Evolutionary conservation across 37 sponge, comb jelly and placozoan genomes (phyloP), one percentile per base, ranked within the genome.

Genomic region (Tethya wilhelma): DNA sequence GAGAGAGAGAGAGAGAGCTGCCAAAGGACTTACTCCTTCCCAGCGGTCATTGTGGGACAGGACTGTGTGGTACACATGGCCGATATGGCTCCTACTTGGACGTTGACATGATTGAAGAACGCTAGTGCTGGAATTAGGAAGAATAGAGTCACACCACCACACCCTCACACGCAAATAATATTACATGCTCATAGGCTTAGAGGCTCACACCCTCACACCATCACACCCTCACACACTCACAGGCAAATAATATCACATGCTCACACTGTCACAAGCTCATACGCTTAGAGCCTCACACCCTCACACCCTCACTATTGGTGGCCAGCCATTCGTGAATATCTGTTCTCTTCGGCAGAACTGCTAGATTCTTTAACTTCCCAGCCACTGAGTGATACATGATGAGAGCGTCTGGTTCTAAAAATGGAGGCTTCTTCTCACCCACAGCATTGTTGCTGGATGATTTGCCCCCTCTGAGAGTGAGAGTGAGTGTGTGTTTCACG

Each of bases 251-350:
- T 22, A 30, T 33, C 44, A 19, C 28, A 53, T 7, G 39, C 57
- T 45, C 39, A 42, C 42, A 58, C 49, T 32, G 44, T n/a, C 65
- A 77, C 38, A 64, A 26, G 31, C 42, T 38, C 64, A 37, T 26
- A 64, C 78, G 4, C 45, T n/a, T 5, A 22, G 33, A 34, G 44
- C 40, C 42, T 33, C 65, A 22, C 65, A 62, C 64, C 57, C 65
- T 40, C 57, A 29, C 36, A 49, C 68, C 63, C 89, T 82, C 45
- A 93, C 93, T 77, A 53, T 94, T 94, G 1, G 94, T 94, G 28
- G 94, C 94, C 72, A 94, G 81, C 94, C 94, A 94, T 38, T 94
- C 94, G 43, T 87, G 73, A 5, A 79, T 60, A 37, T 90, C 87
- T 4, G 81, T 79, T 42, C 64, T 55, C 40, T 81, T 82, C 26